Base-by-base conservation (phyloP, 2,888 invertebrate genomes). In the Drosophila maculinotata region DNA sequence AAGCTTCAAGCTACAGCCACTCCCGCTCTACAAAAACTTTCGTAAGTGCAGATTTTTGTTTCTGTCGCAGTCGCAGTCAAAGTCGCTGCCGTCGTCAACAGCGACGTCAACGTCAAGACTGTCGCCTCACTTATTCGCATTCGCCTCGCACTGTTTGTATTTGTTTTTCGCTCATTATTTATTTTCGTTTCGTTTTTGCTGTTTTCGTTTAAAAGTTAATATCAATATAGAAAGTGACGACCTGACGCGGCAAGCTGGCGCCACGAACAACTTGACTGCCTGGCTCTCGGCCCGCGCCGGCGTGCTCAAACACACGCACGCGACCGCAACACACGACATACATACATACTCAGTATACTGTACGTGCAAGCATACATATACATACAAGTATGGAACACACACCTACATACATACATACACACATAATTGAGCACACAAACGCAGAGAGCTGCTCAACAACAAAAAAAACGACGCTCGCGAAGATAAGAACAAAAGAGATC, bases 181-280 rank as follows among this genome's bases (percentile, higher is more conserved):
- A 76, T 85, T 85, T 81, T 85, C 78, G 67, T 87, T 76, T 80
- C 76, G 79, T 81, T 81, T 81, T 87, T 81, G 82, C 79, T 77
- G 86, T 79, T 79, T 84, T 84, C 86, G 84, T 82, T 82, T 82
- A 78, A 85, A 87, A 87, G 86, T 86, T 88, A 87, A 86, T 84
- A 87, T 88, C 88, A 87, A 84, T 89, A 85, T 86, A 89, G 89
- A 89, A 89, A 89, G 88, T 89, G 88, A 89, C 89, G 89, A 86
- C 79, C 88, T 86, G 89, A 87, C 89, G 89, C 89, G 88, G 81
- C 89, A 87, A 72, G 71, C 87, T 89, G 89, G 88, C 88, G 89
- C 88, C 88, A 87, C 78, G 71, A 79, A 73, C 83, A 85, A 83
- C 77, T 79, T 76, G 82, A 76, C 75, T 79, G 72, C 75, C 68